Conservation (phyloP, 2,113 vertebrate species). For the Ochotona curzoniae region DNA sequence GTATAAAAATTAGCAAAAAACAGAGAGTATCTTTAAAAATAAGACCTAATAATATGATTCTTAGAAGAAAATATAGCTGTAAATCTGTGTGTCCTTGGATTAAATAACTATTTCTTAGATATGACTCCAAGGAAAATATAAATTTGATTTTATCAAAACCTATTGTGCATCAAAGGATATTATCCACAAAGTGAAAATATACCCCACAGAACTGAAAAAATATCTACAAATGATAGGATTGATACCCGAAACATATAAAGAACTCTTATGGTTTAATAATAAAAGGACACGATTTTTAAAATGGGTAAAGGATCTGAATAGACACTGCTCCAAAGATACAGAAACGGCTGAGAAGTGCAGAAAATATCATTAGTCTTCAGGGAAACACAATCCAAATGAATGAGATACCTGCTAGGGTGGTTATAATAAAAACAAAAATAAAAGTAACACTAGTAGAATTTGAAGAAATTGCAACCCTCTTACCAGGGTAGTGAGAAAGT, state of each 20-base stretch:
- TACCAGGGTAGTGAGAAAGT: background rate
- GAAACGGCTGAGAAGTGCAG: background rate
- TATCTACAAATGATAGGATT: conserved; percentile 13
- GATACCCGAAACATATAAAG: conserved; percentile 15
- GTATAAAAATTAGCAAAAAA: conserved; percentile 50
- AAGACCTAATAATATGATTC: conserved; percentile 6
- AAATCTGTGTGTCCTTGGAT: conserved; percentile 21
- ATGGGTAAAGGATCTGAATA: background rate
- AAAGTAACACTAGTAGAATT: background rate
- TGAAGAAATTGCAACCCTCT: background rate
- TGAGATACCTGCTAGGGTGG: background rate
- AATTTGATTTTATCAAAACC: conserved; percentile 22
- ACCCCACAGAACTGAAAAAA: conserved; percentile 5
- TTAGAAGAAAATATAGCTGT: conserved; percentile 17
- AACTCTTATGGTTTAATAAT: conserved; percentile 20
- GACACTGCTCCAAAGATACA: background rate
- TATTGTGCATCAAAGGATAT: background rate
- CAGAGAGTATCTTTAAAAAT: background rate
- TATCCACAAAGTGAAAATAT: background rate
- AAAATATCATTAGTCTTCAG: background rate
- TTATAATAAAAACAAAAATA: conserved; percentile 15
- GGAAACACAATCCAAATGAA: background rate
- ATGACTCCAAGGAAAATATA: conserved; percentile 16
- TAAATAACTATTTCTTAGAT: conserved; percentile 23
- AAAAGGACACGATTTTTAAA: conserved; percentile 22